These are phyloP conservation scores for Leptinotarsa undecemlineata DNA, from an alignment of 1,140 invertebrate species.

Conservation along the genomic window DNA sequence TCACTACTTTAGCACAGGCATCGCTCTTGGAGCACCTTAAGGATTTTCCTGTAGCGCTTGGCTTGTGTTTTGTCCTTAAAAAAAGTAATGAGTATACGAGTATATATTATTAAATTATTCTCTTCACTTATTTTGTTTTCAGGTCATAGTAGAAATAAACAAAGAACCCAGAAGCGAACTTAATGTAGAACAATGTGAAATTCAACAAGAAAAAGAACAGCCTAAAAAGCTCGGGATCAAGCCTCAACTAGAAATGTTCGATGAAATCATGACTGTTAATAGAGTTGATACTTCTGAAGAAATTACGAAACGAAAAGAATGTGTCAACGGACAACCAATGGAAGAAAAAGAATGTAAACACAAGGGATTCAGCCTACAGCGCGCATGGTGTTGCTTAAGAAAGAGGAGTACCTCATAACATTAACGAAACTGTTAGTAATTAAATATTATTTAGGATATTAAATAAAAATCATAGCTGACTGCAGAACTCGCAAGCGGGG, in stretches of 20 bases:
- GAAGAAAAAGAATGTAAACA: constrained; percentile 37
- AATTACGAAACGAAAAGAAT: constrained; percentile 12
- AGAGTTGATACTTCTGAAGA: constrained; percentile 30
- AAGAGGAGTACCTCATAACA: constrained; percentile 55
- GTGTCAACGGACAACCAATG: constrained; percentile 14
- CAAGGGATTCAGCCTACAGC: constrained; percentile 57
- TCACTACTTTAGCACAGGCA: no score
- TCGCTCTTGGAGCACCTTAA: no score
- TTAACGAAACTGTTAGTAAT: not conserved
- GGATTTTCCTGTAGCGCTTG: no score
- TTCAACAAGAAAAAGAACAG: constrained; percentile 18
- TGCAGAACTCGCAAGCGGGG: no score
- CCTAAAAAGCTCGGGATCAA: constrained; percentile 9
- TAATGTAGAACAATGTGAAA: constrained; percentile 18
- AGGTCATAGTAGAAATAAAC: constrained; percentile 52
- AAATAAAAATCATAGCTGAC: not conserved
- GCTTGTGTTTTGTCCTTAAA: no score
- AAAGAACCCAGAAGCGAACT: constrained; percentile 22
- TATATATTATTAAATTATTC: no score
- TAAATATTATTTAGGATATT: not conserved
- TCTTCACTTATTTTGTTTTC: not conserved
- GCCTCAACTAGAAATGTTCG: constrained; percentile 36
- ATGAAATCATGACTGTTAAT: constrained; percentile 47
- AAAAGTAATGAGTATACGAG: no score
- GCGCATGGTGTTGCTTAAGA: constrained; percentile 59